Base-by-base conservation (phyloP, 2,797 vertebrate species). In the Poeciliopsis turneri region DNA sequence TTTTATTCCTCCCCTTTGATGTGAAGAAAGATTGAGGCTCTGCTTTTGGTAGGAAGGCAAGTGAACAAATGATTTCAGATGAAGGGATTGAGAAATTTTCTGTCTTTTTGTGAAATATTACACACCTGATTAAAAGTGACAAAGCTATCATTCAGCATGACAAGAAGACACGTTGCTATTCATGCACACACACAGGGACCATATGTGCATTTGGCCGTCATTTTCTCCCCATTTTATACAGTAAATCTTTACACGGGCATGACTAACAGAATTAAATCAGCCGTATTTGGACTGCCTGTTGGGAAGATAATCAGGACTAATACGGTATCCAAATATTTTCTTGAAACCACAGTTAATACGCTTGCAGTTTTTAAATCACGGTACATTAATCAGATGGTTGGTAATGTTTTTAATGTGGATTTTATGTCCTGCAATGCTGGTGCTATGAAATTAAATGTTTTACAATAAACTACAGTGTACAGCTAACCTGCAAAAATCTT, bases 121-220 rank as follows among this genome's bases (percentile, higher is more conserved):
- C 88, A 88, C 81, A 86, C 78, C 74, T 84, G 92, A 94, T 92
- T 93, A 84, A 75, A 94, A 92, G 91, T 93, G 94, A 93, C 91
- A 93, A 68, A 82, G 81, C 86, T 91, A 92, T 94, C 93, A 94
- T 94, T 94, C 90, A 93, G 83, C 79, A 76, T 66, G 77, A 88
- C 79, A 84, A 88, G 70, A 79, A 76, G 75, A 78, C 80, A 36
- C 76, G 88, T 72, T 88, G 73, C 83, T 85, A 74, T 78, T 72
- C 76, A 77, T 70, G 30, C 39, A 76, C 57, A 77, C 18, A 45
- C 39, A 69, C 43, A 59, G 8, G 20, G 33, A 68, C 75, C 81
- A 83, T 78, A 86, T 77, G 78, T 73, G 11, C 55, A 61, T 66
- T 86, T 75, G 66, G 69, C 28, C 71, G 75, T 81, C 25, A 84